Evolutionary conservation across 2,113 vertebrate species (phyloP), one percentile per base, ranked within the genome.

Genomic region (Plecturocebus donacophilus): DNA sequence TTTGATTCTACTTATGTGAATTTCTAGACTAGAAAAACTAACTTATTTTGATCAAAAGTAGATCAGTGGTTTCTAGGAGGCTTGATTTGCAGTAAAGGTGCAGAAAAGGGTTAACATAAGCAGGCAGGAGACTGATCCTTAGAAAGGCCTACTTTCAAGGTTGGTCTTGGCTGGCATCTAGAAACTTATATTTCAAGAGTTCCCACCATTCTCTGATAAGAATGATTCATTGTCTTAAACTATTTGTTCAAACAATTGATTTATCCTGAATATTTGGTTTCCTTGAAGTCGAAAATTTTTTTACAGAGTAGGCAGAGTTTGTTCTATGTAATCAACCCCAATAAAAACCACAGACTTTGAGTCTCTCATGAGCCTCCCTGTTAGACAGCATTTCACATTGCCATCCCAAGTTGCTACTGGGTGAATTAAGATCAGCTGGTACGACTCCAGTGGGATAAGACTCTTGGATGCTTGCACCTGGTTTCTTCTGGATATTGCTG

Each of bases 231-330:
- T 9, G 6, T 32, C 23, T 30, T 87, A 88, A 91, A 49, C 6
- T 35, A 20, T 23, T 77, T 77, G 38, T 81, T 71, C 19, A 96
- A 90, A 76, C 23, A 76, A 27, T 77, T 76, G 17, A 14, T 71
- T 88, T 84, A 30, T 87, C 56, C 20, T 84, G 75, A 90, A 54
- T 70, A 66, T 4, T 38, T 64, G 17, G 5, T 75, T 76, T 89
- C 87, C 70, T n/a, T 38, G 5, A 52, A 75, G 38, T 54, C 12
- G 73, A 32, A 79, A 64, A 49, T 30, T 40, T 85, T 81, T 49
- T 32, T 42, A 21, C 30, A 3, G 16, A 13, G 12, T 52, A 61
- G n/a, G 32, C 19, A 19, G 54, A 70, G 38, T 27, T 32, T 47
- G 64, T 64, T 32, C 19, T 80, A 35, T 0, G 1, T 40, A 47